These are phyloP conservation scores for Channa striata DNA, from an alignment of 2,797 vertebrate genomes.

Conservation along the genomic window DNA sequence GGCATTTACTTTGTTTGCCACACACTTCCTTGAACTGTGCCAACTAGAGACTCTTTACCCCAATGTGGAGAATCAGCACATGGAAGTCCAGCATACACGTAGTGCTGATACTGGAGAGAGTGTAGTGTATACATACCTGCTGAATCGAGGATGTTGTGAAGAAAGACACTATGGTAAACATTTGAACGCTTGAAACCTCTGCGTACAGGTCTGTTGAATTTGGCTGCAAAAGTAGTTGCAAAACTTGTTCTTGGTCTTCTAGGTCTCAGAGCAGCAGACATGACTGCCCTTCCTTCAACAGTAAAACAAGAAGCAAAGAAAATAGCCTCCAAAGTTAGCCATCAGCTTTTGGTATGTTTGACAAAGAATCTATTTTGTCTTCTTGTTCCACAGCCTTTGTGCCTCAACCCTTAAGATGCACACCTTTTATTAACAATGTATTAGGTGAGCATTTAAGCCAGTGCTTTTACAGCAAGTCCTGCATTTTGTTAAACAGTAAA, in stretches of 20 bases:
- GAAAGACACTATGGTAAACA: conserved; percentile 93
- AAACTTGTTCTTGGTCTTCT: conserved; percentile 47
- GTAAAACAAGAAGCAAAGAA: conserved; percentile 90
- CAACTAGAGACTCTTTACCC: conserved; percentile 92
- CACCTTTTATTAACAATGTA: neutral
- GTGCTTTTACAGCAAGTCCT: neutral
- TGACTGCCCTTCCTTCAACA: conserved; percentile 88
- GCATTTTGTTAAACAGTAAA: conserved; percentile 4
- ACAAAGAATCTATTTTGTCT: conserved; percentile 1
- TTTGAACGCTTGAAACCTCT: conserved; percentile 19
- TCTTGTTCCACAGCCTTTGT: neutral
- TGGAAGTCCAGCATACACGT: conserved; percentile 93
- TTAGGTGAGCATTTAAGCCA: neutral
- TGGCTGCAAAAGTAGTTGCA: neutral
- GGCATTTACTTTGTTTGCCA: conserved; percentile 97
- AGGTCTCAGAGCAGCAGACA: conserved; percentile 95
- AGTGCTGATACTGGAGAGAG: conserved; percentile 83
- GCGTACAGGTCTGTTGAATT: conserved; percentile 3
- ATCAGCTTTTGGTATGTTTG: conserved; percentile 89
- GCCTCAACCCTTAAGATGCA: neutral
- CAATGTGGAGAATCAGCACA: conserved; percentile 95
- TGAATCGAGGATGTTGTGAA: conserved; percentile 91
- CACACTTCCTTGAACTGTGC: conserved; percentile 96
- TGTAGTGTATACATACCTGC: conserved; percentile 90
- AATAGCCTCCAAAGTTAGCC: conserved; percentile 85